phyloP scores from a whole-genome alignment of 2,888 invertebrate genomes.

The Drosophila borborema region DNA sequence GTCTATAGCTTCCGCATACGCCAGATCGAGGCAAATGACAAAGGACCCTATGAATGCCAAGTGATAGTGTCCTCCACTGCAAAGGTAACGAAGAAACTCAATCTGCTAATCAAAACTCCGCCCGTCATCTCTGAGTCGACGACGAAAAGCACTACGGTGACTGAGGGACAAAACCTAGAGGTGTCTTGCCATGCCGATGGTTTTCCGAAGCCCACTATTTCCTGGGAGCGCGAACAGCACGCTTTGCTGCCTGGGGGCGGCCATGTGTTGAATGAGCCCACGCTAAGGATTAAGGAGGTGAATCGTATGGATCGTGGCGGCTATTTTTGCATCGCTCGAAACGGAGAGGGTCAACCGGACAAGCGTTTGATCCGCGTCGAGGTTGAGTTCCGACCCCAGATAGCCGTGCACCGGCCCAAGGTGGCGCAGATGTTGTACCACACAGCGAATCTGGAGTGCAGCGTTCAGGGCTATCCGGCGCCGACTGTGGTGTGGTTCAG shows the following conservation, averaged over 20 bases:
- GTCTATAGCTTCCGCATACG: conserved; percentile 82
- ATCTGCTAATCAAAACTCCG: conserved; percentile 82
- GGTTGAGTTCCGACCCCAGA: conserved; percentile 84
- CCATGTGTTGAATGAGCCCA: conserved; percentile 73
- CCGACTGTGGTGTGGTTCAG: conserved; percentile 83
- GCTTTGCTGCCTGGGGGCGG: conserved; percentile 85
- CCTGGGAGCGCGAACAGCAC: conserved; percentile 89
- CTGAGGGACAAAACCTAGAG: conserved; percentile 82
- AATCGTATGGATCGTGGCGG: conserved; percentile 84
- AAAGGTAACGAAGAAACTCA: conserved; percentile 80
- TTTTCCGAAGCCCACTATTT: conserved; percentile 90
- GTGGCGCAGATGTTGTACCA: conserved; percentile 83
- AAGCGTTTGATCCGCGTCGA: conserved; percentile 82
- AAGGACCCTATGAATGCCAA: conserved; percentile 84
- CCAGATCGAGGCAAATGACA: conserved; percentile 82
- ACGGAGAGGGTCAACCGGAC: conserved; percentile 83
- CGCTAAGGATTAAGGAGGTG: conserved; percentile 76
- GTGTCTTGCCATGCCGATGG: conserved; percentile 91
- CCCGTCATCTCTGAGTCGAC: conserved; percentile 82
- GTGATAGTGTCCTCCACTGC: conserved; percentile 82
- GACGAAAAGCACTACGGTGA: conserved; percentile 75
- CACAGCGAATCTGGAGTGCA: conserved; percentile 83
- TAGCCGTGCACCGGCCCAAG: conserved; percentile 83
- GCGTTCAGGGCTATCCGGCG: conserved; percentile 84
- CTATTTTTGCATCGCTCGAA: conserved; percentile 84